Evolutionary conservation across 1,140 invertebrate genomes (phyloP).

Genomic region (Drosophila nikananu): DNA sequence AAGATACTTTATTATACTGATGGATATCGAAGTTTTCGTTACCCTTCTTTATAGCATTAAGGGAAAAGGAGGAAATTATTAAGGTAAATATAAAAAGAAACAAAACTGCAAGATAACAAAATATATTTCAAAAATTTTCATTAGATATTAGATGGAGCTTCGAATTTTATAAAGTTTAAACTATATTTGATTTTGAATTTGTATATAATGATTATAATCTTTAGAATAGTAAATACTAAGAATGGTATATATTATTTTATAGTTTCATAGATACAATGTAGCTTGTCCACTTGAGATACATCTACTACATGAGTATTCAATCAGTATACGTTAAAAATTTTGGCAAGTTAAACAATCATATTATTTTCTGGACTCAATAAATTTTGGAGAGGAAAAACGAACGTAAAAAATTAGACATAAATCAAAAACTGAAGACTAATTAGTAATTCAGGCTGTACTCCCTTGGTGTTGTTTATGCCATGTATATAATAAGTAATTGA

Average conservation of each 20-base stretch:
- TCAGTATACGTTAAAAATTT: background rate
- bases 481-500: too few species aligned
- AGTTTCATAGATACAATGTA: background rate
- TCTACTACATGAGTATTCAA: background rate
- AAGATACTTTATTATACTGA: slow-evolving; percentile 8
- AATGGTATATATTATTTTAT: background rate
- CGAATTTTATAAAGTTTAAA: too few species aligned
- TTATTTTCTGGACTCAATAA: background rate
- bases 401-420: too few species aligned
- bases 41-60: background rate
- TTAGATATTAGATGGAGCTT: too few species aligned
- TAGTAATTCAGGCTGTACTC: too few species aligned
- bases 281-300: background rate
- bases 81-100: too few species aligned
- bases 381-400: too few species aligned
- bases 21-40: slow-evolving; percentile 13
- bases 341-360: too few species aligned
- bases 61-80: too few species aligned
- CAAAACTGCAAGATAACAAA: background rate
- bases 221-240: background rate
- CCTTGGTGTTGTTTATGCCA: too few species aligned
- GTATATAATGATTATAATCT: background rate
- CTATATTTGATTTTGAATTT: background rate
- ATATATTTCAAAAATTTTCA: too few species aligned
- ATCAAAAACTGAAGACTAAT: too few species aligned